Evolutionary conservation across 2,888 invertebrate genomes (phyloP), one percentile per base, ranked within the genome.

Genomic region (Plebejus anna): DNA sequence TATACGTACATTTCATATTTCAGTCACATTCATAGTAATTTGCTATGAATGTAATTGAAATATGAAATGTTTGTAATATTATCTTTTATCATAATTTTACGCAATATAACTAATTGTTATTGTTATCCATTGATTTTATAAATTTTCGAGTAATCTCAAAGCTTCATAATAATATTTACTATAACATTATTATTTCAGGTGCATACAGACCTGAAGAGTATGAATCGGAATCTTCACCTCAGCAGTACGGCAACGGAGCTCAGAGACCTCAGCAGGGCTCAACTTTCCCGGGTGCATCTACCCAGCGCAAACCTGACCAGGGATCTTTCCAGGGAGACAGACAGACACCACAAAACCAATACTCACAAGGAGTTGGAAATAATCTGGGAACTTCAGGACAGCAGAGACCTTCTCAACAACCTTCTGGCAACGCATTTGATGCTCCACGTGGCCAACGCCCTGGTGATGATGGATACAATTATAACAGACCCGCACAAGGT

Each of bases 201-300:
- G 92, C 94, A 28, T 94, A 94, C 84, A 85, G 88, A 70, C 91
- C 92, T 0, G 87, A 89, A 47, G 91, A 92, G 84, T 87, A 91
- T 77, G 85, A 86, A 76, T 77, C 79, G 7, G 80, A 81, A n/a
- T 77, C 70, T 11, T 75, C 80, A 59, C 72, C 77, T 70, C 80
- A 81, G 73, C 80, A 79, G 70, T 81, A 80, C 59, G 79, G 76
- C 59, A 66, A 75, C 61, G 79, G 79, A 72, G 71, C 75, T 13
- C 66, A 61, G 22, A 2, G 9, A 9, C 3, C 59, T 61, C 59
- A 36, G 13, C 66, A 66, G 66, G 66, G 66, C 32, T 13, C 66
- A 32, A 16, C 28, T 28, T 66, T 66, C 32, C 61, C 61, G 11
- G 61, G 66, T 1, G 5, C 6, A 4, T 2, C 66, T 0, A 22